phyloP scores from a whole-genome alignment of 2,797 vertebrate genomes.

The Sebastes matsubarae region DNA sequence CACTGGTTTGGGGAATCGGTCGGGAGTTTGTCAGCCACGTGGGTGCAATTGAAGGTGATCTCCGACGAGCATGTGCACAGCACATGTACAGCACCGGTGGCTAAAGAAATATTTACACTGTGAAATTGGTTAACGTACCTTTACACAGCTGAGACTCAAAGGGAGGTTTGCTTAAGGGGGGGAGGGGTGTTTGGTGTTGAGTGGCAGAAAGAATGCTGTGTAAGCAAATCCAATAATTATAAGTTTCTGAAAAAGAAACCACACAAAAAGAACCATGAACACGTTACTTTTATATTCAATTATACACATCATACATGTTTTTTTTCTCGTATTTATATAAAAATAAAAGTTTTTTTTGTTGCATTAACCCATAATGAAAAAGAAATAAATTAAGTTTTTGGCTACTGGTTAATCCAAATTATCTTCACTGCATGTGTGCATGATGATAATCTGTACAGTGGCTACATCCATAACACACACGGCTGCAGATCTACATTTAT shows the following conservation, averaged over 20 bases:
- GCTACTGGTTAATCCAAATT: background rate
- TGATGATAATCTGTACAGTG: background rate
- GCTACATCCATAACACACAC: background rate
- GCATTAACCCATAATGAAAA: conserved; percentile 9
- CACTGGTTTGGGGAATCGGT: background rate
- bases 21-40: background rate
- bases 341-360: conserved; percentile 57
- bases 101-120: conserved; percentile 55
- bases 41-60: conserved; percentile 45
- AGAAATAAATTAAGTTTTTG: conserved; percentile 29
- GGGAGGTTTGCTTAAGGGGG: background rate
- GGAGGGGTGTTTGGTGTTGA: background rate
- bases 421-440: background rate
- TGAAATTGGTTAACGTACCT: conserved; percentile 50
- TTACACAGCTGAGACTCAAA: conserved; percentile 28
- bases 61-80: conserved; percentile 45
- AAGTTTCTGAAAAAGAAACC: background rate
- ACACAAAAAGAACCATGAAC: background rate
- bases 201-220: background rate
- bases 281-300: conserved; percentile 12
- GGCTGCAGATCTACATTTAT: background rate
- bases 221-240: no score
- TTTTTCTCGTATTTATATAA: conserved; percentile 48
- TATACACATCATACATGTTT: background rate
- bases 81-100: conserved; percentile 48